Base-by-base conservation (phyloP, 2,797 vertebrate genomes). In the Smutsia gigantea region DNA sequence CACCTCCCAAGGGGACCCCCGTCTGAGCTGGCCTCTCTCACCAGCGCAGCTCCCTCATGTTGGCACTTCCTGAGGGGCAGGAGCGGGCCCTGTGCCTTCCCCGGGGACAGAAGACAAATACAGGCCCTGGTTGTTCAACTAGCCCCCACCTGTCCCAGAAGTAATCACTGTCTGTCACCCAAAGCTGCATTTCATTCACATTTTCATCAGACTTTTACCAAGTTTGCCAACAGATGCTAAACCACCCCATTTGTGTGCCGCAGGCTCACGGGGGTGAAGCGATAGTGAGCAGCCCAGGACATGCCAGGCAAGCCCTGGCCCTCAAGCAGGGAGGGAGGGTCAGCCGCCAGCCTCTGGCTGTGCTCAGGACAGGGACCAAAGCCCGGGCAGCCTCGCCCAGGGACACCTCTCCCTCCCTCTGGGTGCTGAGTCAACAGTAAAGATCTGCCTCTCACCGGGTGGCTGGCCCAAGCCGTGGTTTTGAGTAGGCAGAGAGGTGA, bases 21-120 rank as follows among this genome's bases (percentile, higher is more conserved):
- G 2, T 21, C 46, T 49, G 55, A 21, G 17, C 2, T 0, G 0
- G 37, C 87, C 46, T 53, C 66, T 63, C 61, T 9, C 27, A 4
- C 18, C 8, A 68, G 37, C 9, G 0, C 0, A 2, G 13, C 13
- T 15, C 31, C 46, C 37, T 23, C 14, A 2, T 4, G 51, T 34
- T 51, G 57, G 42, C 4, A 0, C 74, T 75, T 57, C 31, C 34
- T 5, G 57, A 37, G 68, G 18, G 39, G 15, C n/a, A 27, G 14
- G 46, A 34, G 11, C 63, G 4, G 25, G 49, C 57, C 63, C 49
- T 21, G 18, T 1, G 49, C 39, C 64, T n/a, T 75, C 34, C 87
- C 9, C 27, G n/a, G 31, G 53, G 19, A 59, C n/a, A 17, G 31
- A 53, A 42, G 59, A 63, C 85, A 57, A 53, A 19, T 10, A 11